These are phyloP conservation scores for Macaria liturata DNA, from an alignment of 2,888 invertebrate species.

Conservation along the genomic window DNA sequence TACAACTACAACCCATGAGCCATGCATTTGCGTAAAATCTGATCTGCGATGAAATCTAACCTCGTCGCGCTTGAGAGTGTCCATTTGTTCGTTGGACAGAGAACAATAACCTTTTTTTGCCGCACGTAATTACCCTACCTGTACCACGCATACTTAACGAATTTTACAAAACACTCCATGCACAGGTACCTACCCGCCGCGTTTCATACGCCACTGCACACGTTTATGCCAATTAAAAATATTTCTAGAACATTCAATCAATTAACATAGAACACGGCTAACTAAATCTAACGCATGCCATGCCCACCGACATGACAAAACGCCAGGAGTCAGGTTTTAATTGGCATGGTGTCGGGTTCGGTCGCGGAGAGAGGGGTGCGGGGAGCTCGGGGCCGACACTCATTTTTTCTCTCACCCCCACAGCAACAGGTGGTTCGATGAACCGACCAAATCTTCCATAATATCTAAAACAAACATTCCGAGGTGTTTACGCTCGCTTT, in stretches of 20 bases:
- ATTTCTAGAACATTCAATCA: constrained; percentile 48
- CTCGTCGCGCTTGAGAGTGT: constrained; percentile 22
- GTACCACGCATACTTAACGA: constrained; percentile 24
- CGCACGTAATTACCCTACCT: constrained; percentile 25
- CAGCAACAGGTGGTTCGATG: constrained; percentile 70
- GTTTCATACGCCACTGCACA: constrained; percentile 24
- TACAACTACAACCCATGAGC: constrained; percentile 1
- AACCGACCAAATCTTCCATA: constrained; percentile 51
- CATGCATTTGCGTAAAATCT: constrained; percentile 19
- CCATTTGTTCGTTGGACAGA: constrained; percentile 20
- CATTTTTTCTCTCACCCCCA: constrained; percentile 68
- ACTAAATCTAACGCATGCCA: constrained; percentile 50
- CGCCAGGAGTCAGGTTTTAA: constrained; percentile 70
- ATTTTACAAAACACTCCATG: constrained; percentile 21
- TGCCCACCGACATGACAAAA: constrained; percentile 52
- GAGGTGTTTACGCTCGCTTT: constrained; percentile 34
- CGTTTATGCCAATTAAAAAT: constrained; percentile 45
- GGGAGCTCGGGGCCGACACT: constrained; percentile 45
- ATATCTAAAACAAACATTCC: constrained; percentile 36
- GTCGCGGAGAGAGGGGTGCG: constrained; percentile 37
- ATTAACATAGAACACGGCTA: constrained; percentile 49
- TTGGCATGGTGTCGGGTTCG: constrained; percentile 64
- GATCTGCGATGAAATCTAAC: constrained; percentile 16
- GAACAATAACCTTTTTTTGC: constrained; percentile 31
- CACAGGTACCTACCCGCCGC: constrained; percentile 18